Evolutionary conservation across 2,113 vertebrate species (phyloP).

Genomic region (Solea solea): DNA sequence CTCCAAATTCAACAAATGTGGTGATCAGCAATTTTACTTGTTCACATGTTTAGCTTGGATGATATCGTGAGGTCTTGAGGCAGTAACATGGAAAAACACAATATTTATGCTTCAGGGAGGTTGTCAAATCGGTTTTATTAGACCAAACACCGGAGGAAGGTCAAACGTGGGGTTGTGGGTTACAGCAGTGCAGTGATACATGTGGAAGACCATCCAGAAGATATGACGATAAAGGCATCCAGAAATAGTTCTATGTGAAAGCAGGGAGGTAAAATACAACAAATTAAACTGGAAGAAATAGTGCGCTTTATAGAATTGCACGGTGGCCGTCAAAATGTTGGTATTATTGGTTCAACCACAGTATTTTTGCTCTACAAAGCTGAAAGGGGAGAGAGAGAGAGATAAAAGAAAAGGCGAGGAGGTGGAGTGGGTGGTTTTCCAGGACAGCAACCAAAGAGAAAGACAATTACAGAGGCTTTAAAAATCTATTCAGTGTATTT

Average conservation of each 20-base stretch:
- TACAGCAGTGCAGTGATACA: slow-evolving; percentile 30
- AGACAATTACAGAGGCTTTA: slow-evolving; percentile 63
- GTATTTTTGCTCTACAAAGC: slow-evolving; percentile 18
- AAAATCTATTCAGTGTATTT: slow-evolving; percentile 61
- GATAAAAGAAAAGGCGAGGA: slow-evolving; percentile 40
- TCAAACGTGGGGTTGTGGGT: slow-evolving; percentile 32
- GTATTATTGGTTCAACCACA: slow-evolving; percentile 13
- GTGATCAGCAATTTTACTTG: no score
- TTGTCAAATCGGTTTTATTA: no score
- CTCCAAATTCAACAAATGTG: no score
- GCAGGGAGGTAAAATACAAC: not conserved
- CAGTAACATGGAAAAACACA: no score
- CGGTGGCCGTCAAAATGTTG: slow-evolving; percentile 2
- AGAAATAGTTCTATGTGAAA: slow-evolving; percentile 40
- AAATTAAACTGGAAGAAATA: not conserved
- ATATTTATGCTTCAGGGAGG: no score
- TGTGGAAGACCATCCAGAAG: slow-evolving; percentile 40
- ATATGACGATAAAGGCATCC: not conserved
- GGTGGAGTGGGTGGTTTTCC: slow-evolving; percentile 55
- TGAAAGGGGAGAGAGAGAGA: slow-evolving; percentile 12
- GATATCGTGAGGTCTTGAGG: no score
- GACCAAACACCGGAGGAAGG: not conserved
- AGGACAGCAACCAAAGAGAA: slow-evolving; percentile 56
- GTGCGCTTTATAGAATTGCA: not conserved
- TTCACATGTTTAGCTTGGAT: no score